These are phyloP conservation scores for Drosophila lini DNA, from an alignment of 1,140 invertebrate genomes.

Conservation along the genomic window DNA sequence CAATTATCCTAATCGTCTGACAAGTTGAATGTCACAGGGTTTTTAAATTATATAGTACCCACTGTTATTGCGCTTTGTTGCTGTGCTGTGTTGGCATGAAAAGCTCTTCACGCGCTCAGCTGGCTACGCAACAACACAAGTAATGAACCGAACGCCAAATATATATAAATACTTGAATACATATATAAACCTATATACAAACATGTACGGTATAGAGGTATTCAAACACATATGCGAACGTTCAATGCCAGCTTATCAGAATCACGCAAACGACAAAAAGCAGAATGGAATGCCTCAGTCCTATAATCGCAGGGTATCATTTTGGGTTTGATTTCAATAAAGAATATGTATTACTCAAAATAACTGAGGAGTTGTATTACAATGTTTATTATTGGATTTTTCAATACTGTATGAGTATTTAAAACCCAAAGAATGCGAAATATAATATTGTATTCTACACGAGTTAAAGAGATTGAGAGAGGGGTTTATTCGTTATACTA, in stretches of 20 bases:
- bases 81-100: conserved; percentile 70
- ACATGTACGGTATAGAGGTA: not conserved
- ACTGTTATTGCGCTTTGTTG: conserved; percentile 57
- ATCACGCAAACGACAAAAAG: conserved; percentile 14
- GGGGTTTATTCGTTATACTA: not conserved
- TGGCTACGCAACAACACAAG: conserved; percentile 47
- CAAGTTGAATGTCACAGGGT: not conserved
- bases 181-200: conserved; percentile 3
- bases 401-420: too few species aligned
- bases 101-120: conserved; percentile 75
- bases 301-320: conserved; percentile 1
- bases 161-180: conserved; percentile 26
- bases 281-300: not conserved
- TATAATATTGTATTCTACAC: too few species aligned
- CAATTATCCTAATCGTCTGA: not conserved
- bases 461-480: not conserved
- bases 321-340: not conserved
- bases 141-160: conserved; percentile 21
- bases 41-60: not conserved
- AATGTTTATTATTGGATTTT: too few species aligned
- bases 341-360: not conserved
- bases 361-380: not conserved
- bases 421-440: too few species aligned
- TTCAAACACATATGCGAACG: conserved; percentile 23
- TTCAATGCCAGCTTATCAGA: conserved; percentile 77